Conservation (phyloP, 2,888 invertebrate genomes). For the Hylaea fasciaria region DNA sequence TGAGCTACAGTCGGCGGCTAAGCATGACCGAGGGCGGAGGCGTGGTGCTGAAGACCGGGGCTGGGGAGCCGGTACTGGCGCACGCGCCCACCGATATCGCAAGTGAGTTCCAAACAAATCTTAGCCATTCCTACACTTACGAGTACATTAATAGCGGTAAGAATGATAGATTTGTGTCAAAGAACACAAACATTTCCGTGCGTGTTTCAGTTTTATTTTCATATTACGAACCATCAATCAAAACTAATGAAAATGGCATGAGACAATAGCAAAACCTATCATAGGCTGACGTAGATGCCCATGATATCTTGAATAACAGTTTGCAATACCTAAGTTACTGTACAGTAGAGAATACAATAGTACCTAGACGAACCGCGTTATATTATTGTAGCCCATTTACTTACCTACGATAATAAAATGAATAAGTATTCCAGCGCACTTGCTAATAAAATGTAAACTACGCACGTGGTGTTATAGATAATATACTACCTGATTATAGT, state of each 20-base stretch:
- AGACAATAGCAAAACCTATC: background rate
- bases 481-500: background rate
- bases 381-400: conserved; percentile 4
- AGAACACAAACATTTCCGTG: no score
- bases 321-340: background rate
- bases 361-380: conserved; percentile 9
- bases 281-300: conserved; percentile 4
- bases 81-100: conserved; percentile 80
- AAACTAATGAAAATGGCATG: background rate
- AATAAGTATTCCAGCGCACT: conserved; percentile 8
- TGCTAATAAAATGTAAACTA: conserved; percentile 22
- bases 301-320: background rate
- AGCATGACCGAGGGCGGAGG: conserved; percentile 79
- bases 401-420: conserved; percentile 4
- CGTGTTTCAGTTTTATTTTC: no score
- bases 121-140: background rate
- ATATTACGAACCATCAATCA: no score
- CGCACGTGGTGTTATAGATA: conserved; percentile 22
- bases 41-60: conserved; percentile 75
- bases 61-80: conserved; percentile 73
- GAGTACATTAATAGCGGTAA: background rate
- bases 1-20: conserved; percentile 78
- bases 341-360: conserved; percentile 7
- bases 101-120: conserved; percentile 59
- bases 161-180: no score